Conservation (phyloP, 2,797 vertebrate genomes). For the Enteromius treurensis region DNA sequence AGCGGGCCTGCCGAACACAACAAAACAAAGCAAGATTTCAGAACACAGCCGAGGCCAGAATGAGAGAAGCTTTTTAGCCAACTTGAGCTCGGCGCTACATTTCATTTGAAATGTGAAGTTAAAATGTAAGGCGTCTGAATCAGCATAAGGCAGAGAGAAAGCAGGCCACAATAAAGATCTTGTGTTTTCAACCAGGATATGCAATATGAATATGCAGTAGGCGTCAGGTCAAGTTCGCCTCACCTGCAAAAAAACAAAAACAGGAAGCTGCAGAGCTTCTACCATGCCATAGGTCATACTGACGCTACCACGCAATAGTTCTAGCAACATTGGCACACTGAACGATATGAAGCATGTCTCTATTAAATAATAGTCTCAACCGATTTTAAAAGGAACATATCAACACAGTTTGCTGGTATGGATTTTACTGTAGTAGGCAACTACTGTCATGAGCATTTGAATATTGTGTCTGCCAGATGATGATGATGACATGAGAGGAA, state of each 20-base stretch:
- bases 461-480: constrained; percentile 12
- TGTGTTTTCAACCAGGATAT: constrained; percentile 2
- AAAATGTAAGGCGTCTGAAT: constrained; percentile 71
- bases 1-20: constrained; percentile 71
- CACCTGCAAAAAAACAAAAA: neutral
- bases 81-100: constrained; percentile 22
- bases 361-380: constrained; percentile 27
- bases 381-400: constrained; percentile 17
- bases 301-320: neutral
- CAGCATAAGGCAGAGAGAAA: constrained; percentile 64
- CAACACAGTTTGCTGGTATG: constrained; percentile 22
- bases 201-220: constrained; percentile 13
- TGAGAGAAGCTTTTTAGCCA: constrained; percentile 46
- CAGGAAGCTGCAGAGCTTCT: neutral
- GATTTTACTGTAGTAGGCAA: neutral
- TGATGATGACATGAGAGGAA: constrained; percentile 23
- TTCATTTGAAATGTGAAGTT: constrained; percentile 31
- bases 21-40: constrained; percentile 64
- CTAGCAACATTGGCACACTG: constrained; percentile 50
- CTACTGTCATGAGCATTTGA: constrained; percentile 19
- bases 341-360: constrained; percentile 33
- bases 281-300: neutral
- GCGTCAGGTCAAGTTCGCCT: constrained; percentile 10
- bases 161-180: constrained; percentile 16
- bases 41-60: constrained; percentile 53